Percentiles rank a stretch among this genome's conserved stretches.
These are phyloP conservation scores for Dendrocopos noguchii DNA, from an alignment of 2,113 vertebrate genomes.

Conservation along the genomic window DNA sequence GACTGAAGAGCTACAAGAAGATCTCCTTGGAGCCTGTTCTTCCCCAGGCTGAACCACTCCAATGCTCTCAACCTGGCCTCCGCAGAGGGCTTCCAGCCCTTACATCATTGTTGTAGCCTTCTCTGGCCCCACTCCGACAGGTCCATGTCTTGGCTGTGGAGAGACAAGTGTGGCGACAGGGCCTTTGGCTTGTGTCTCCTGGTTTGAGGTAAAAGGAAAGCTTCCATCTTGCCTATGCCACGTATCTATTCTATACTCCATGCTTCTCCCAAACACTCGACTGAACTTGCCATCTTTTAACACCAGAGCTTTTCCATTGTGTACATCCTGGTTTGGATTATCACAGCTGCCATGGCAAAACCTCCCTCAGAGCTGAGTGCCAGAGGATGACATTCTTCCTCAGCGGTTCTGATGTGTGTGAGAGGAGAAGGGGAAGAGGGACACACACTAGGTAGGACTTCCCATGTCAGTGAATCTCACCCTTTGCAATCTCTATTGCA, in stretches of 20 bases:
- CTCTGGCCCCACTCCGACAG: background rate
- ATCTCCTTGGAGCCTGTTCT: background rate
- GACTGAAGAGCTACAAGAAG: rapidly evolving
- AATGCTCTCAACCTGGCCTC: background rate
- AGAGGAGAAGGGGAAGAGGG: background rate
- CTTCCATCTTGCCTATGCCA: too few species aligned
- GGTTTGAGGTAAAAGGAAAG: background rate
- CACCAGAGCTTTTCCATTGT: background rate
- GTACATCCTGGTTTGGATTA: background rate
- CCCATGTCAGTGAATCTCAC: background rate
- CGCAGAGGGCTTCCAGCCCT: background rate
- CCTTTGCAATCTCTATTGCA: background rate
- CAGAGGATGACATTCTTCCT: background rate
- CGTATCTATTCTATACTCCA: rapidly evolving
- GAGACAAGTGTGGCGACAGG: background rate
- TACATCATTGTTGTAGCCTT: rapidly evolving
- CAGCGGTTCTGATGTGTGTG: background rate
- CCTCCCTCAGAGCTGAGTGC: rapidly evolving
- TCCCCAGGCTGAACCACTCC: background rate
- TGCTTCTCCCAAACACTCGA: background rate
- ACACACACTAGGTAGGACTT: rapidly evolving
- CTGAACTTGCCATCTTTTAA: background rate
- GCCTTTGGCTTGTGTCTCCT: background rate
- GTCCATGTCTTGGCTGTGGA: rapidly evolving
- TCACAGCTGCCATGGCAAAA: background rate